phyloP scores from a whole-genome alignment of 2,888 invertebrate species.

The Mellilla xanthometata region DNA sequence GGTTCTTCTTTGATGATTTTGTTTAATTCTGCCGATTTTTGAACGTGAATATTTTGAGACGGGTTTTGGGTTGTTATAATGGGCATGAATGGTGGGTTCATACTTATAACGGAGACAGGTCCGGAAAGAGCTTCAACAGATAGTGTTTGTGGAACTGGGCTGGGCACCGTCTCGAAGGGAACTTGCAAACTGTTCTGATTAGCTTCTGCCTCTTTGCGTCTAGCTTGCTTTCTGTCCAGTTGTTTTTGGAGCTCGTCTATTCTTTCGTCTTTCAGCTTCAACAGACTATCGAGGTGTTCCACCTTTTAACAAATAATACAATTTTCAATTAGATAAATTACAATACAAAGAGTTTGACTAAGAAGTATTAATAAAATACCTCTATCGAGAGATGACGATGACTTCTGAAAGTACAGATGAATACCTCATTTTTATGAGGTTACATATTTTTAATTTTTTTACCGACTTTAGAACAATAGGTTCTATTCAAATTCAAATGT shows the following conservation, averaged over 20 bases:
- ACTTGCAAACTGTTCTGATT: constrained; percentile 52
- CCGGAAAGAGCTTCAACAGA: background rate
- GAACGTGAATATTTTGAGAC: no score
- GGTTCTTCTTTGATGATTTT: background rate
- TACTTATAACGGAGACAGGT: constrained; percentile 19
- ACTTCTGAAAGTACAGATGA: no score
- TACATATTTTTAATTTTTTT: no score
- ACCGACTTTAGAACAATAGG: no score
- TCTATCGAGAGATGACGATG: no score
- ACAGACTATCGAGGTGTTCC: constrained; percentile 83
- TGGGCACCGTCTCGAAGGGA: constrained; percentile 48
- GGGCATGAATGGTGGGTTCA: constrained; percentile 2
- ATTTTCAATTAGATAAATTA: no score
- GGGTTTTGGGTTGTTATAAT: background rate
- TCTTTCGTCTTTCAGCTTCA: constrained; percentile 85
- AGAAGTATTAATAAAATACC: no score
- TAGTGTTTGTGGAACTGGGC: constrained; percentile 22
- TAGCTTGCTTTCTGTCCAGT: constrained; percentile 70
- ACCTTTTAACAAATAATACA: constrained; percentile 72
- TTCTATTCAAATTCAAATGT: no score
- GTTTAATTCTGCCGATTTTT: constrained; percentile 17
- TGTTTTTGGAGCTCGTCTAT: constrained; percentile 83
- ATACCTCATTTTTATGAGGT: no score
- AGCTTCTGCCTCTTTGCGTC: constrained; percentile 63
- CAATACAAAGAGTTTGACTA: no score